Conservation (phyloP, 2,797 vertebrate species). For the Spea hammondii region DNA sequence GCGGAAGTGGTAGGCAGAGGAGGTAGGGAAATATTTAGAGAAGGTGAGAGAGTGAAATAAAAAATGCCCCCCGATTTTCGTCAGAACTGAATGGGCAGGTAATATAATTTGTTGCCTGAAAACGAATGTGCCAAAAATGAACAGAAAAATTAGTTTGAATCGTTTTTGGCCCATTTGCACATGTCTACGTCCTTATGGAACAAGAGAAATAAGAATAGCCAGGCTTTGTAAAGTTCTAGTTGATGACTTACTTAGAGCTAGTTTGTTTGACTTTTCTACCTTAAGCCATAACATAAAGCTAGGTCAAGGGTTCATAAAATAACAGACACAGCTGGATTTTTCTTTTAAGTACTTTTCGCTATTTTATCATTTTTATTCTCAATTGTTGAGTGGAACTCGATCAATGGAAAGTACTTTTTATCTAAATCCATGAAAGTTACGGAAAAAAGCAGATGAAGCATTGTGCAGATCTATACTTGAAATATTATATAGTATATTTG, state of each 20-base stretch:
- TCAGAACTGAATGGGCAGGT: no score
- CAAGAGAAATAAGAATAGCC: conserved; percentile 19
- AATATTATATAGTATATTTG: background rate
- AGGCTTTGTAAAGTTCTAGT: conserved; percentile 31
- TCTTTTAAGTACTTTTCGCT: conserved; percentile 38
- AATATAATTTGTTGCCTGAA: no score
- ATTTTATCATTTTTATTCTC: conserved; percentile 30
- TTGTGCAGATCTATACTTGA: background rate
- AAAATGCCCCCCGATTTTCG: no score
- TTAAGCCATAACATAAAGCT: conserved; percentile 25
- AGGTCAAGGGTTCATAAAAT: conserved; percentile 22
- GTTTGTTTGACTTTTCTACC: conserved; percentile 36
- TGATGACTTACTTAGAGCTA: conserved; percentile 35
- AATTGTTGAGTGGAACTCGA: conserved; percentile 29
- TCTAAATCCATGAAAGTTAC: conserved; percentile 35
- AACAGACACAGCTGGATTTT: conserved; percentile 30
- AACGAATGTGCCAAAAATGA: no score
- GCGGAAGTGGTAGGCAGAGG: no score
- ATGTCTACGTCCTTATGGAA: background rate
- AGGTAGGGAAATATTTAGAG: no score
- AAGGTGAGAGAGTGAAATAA: no score
- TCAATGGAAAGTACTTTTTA: conserved; percentile 39
- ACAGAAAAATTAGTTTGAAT: no score
- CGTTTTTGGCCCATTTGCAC: no score
- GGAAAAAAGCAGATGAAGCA: conserved; percentile 8